Base-by-base conservation (phyloP, 37 sponge, comb jelly and placozoan species). In the Bolinopsis microptera region DNA sequence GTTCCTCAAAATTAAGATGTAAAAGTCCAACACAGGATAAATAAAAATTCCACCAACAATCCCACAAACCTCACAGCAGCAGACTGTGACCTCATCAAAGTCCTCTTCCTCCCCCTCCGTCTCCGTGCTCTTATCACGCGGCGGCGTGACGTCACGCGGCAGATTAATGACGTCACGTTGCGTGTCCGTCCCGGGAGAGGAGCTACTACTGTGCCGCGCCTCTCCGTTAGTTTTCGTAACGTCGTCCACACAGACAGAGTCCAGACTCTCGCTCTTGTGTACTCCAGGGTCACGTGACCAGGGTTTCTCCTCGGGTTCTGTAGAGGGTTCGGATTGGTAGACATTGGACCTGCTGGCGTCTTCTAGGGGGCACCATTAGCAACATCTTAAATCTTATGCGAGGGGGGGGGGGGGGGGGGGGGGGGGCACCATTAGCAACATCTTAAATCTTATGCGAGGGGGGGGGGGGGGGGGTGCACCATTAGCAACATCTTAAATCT, bases 381-480 rank as follows among this genome's bases (percentile, higher is more conserved):
- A 92, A n/a, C n/a, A n/a, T n/a, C n/a, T n/a, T n/a, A n/a, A n/a
- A n/a, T n/a, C n/a, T n/a, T n/a, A n/a, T n/a, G 70, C 27, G 83
- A 80, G 0, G 95, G 95, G 28, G 94, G 94, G 9, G 94, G 77
- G n/a, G 94, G 76, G 13, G 1, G 96, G 93, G 1, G 96, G 96
- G 8, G 95, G 69, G 41, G 68, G 61, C 61, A n/a, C n/a, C n/a
- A n/a, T n/a, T n/a, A n/a, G n/a, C n/a, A n/a, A n/a, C n/a, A n/a
- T n/a, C n/a, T n/a, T n/a, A n/a, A n/a, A n/a, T n/a, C n/a, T 48
- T 48, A 5, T 48, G 13, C 5, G 13, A 48, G 61, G 61, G 61
- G 61, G 61, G 13, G 61, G 61, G n/a, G n/a, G n/a, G n/a, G n/a
- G n/a, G n/a, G n/a, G n/a, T n/a, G n/a, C n/a, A n/a, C n/a, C n/a